Conservation (phyloP, 2,113 vertebrate species). For the Elaphurus davidianus region DNA sequence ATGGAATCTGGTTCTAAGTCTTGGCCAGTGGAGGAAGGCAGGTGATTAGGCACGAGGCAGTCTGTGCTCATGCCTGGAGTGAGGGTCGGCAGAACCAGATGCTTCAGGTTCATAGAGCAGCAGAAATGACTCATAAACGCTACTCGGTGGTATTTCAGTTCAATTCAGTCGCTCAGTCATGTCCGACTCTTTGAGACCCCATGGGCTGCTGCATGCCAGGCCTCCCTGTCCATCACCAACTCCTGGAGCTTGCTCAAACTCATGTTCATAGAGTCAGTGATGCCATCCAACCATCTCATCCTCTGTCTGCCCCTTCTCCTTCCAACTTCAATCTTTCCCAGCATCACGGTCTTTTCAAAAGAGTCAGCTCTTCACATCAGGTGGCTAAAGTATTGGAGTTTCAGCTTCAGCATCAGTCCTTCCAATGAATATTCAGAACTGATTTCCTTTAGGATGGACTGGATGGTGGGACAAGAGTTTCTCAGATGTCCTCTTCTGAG, state of each 20-base stretch:
- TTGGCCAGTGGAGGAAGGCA: background rate
- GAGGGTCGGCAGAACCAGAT: background rate
- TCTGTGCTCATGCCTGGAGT: background rate
- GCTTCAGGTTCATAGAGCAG: background rate
- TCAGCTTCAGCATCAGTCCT: background rate
- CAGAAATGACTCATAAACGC: background rate
- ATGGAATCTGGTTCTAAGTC: background rate
- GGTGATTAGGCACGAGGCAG: background rate
- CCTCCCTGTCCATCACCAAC: background rate
- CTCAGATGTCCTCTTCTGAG: background rate
- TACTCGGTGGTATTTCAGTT: background rate
- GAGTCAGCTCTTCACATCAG: rapidly evolving
- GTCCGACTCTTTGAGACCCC: background rate
- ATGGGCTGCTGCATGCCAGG: background rate
- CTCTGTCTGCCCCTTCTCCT: background rate
- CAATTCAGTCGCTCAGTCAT: background rate
- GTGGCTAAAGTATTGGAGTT: background rate
- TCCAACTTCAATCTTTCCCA: background rate
- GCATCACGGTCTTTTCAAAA: background rate
- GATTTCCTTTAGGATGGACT: background rate
- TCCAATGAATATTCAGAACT: background rate
- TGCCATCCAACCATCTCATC: background rate
- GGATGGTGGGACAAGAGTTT: background rate
- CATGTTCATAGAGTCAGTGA: background rate
- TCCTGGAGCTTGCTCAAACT: background rate